Percentiles rank a stretch among this genome's conserved stretches.
phyloP scores from a whole-genome alignment of 2,797 vertebrate species.

The Hypotaenidia philippensis region DNA sequence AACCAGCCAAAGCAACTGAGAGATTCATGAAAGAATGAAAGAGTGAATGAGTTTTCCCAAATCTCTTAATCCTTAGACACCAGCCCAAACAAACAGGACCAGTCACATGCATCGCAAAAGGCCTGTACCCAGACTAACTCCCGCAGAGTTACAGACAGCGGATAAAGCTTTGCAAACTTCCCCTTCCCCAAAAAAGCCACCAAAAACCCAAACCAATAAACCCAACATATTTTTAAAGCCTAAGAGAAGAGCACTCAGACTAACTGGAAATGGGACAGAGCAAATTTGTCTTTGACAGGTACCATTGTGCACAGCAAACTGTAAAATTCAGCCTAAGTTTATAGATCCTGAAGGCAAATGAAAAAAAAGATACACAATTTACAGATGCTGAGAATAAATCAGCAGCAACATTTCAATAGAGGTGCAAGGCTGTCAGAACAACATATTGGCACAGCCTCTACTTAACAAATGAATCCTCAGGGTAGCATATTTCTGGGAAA shows the following conservation, averaged over 20 bases:
- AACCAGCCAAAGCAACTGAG: neutral
- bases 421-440: conserved; percentile 3
- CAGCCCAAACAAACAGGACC: conserved; percentile 9
- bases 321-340: neutral
- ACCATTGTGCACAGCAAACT: neutral
- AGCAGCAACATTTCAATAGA: neutral
- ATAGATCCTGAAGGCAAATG: neutral
- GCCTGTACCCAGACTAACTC: neutral
- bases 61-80: conserved; percentile 39
- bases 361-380: neutral
- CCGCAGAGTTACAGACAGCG: neutral
- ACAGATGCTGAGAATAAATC: conserved; percentile 17
- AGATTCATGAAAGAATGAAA: conserved; percentile 11
- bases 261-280: neutral
- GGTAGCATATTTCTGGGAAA: conserved; percentile 38
- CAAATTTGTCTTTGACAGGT: neutral
- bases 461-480: neutral
- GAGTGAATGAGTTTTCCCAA: neutral
- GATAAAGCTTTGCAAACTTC: neutral
- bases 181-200: too few species aligned
- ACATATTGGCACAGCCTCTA: neutral
- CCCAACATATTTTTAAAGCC: neutral
- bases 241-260: neutral
- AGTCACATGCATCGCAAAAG: neutral
- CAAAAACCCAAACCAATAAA: too few species aligned